These are phyloP conservation scores for Sthenelais limicola DNA, from an alignment of 2,888 invertebrate genomes.

Conservation along the genomic window DNA sequence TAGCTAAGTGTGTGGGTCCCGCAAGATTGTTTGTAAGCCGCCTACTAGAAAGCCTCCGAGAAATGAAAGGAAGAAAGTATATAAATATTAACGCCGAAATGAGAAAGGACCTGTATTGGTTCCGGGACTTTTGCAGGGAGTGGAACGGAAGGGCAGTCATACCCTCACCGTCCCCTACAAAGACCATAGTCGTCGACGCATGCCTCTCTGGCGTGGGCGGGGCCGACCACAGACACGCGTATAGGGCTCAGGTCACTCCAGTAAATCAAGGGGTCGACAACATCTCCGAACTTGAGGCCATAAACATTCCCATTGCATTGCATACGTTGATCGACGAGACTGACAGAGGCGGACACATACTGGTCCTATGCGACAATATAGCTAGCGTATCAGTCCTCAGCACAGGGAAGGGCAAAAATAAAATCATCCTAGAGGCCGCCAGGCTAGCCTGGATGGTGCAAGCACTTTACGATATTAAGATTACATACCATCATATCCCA, in stretches of 20 bases:
- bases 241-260: background rate
- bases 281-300: background rate
- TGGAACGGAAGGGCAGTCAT: background rate
- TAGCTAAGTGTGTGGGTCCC: background rate
- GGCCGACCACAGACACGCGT: background rate
- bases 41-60: background rate
- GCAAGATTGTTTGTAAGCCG: background rate
- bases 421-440: background rate
- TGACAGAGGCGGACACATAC: background rate
- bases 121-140: background rate
- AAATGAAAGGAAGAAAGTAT: background rate
- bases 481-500: background rate
- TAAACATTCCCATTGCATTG: background rate
- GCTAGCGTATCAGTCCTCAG: background rate
- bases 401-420: background rate
- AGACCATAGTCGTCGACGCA: background rate
- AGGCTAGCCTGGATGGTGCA: slow-evolving; percentile 5
- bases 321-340: background rate
- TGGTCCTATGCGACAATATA: background rate
- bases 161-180: background rate
- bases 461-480: background rate
- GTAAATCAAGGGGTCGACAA: background rate
- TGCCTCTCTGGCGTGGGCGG: slow-evolving; percentile 3
- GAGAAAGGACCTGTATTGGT: background rate
- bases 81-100: background rate